These are phyloP conservation scores for Pollenia griseotomentosa DNA, from an alignment of 2,888 invertebrate species.

Conservation along the genomic window DNA sequence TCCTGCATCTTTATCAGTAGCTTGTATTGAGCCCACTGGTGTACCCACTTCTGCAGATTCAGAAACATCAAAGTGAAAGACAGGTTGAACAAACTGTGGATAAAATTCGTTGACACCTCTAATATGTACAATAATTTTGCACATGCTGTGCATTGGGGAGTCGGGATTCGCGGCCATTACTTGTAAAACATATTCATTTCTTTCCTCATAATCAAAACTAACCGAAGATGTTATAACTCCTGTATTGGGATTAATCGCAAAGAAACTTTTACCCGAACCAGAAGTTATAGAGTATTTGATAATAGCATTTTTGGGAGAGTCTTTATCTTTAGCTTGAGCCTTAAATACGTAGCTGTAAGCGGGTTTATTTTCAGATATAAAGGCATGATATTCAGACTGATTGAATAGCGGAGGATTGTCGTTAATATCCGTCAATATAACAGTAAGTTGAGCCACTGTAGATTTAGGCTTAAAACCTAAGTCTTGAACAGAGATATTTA, in stretches of 20 bases:
- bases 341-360: constrained; percentile 90
- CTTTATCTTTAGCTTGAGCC: constrained; percentile 92
- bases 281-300: constrained; percentile 93
- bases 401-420: constrained; percentile 96
- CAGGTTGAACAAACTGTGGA: constrained; percentile 94
- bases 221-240: constrained; percentile 91
- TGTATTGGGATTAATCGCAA: constrained; percentile 90
- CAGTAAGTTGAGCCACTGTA: constrained; percentile 92
- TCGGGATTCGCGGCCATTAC: constrained; percentile 95
- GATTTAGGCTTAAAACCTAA: constrained; percentile 91
- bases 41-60: constrained; percentile 95
- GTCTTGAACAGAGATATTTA: constrained; percentile 95
- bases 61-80: constrained; percentile 96
- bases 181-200: constrained; percentile 89
- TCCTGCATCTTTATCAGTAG: constrained; percentile 94
- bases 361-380: constrained; percentile 92
- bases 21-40: constrained; percentile 93
- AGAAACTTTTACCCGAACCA: constrained; percentile 89
- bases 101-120: constrained; percentile 95
- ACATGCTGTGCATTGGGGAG: constrained; percentile 90
- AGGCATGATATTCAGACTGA: constrained; percentile 90
- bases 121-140: constrained; percentile 90
- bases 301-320: constrained; percentile 94
- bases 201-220: constrained; percentile 95
- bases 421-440: constrained; percentile 95